Evolutionary conservation across 2,888 invertebrate species (phyloP).

Genomic region (Agrochola lychnidis): DNA sequence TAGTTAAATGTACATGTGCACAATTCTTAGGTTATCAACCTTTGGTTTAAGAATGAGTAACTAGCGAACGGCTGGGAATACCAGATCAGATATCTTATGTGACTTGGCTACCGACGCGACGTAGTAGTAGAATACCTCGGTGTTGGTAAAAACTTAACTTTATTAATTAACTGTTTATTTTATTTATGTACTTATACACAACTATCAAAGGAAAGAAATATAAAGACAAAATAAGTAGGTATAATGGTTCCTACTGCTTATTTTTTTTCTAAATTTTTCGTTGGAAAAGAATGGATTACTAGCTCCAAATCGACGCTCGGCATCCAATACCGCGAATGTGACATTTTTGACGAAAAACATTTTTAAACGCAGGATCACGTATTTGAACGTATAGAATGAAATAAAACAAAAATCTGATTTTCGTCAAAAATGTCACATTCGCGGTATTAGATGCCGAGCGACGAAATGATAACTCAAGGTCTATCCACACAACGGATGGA

Average conservation of each 20-base stretch:
- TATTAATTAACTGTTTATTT: too few species aligned
- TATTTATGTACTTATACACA: neutral
- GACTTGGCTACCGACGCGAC: neutral
- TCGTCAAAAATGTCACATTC: too few species aligned
- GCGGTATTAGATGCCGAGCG: too few species aligned
- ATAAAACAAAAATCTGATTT: too few species aligned
- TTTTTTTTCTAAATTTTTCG: neutral
- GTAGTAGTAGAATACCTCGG: neutral
- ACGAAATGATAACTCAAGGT: neutral
- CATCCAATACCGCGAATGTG: too few species aligned
- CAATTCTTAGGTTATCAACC: constrained; percentile 18
- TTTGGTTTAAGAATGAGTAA: constrained; percentile 5
- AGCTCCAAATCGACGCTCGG: neutral
- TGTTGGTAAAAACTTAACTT: neutral
- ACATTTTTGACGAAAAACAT: too few species aligned
- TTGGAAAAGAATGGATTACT: too few species aligned
- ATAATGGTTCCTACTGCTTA: too few species aligned
- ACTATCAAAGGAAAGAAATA: neutral
- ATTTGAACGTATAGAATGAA: too few species aligned
- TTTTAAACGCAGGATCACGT: too few species aligned
- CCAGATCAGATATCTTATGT: neutral
- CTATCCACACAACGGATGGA: neutral
- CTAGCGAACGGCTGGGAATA: neutral
- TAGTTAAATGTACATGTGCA: neutral
- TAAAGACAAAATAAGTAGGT: too few species aligned